Conservation (phyloP, 2,888 invertebrate species). For the Hartigia nigra region DNA sequence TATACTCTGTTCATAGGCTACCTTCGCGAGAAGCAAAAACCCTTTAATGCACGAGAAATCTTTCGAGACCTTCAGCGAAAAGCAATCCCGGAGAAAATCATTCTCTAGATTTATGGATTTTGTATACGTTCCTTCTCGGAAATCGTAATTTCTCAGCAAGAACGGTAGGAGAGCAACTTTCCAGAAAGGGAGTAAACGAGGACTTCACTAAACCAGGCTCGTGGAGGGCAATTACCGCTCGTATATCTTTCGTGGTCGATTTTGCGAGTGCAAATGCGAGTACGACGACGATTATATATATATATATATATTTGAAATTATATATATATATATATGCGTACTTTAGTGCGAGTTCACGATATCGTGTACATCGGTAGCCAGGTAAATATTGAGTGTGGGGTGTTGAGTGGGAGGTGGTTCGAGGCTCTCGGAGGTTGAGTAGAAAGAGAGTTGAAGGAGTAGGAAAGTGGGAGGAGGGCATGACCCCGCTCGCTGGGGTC, state of each 20-base stretch:
- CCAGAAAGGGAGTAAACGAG: not conserved
- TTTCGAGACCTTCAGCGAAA: not conserved
- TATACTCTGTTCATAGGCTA: not conserved
- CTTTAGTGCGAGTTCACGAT: conserved; percentile 39
- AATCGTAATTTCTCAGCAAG: not conserved
- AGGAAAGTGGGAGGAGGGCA: conserved; percentile 51
- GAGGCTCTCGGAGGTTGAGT: conserved; percentile 17
- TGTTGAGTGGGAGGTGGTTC: conserved; percentile 18
- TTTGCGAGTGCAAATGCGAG: not conserved
- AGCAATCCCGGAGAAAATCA: not conserved
- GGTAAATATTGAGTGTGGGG: conserved; percentile 31
- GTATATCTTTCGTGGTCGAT: not conserved
- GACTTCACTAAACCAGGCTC: not conserved
- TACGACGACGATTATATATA: not conserved
- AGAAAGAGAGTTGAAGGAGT: conserved; percentile 25
- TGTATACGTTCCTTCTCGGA: not conserved
- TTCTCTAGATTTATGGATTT: not conserved
- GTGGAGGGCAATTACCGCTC: not conserved
- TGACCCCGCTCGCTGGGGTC: conserved; percentile 59
- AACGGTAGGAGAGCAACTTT: not conserved
- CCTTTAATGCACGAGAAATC: not conserved
- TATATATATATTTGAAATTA: no score
- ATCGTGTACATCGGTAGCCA: conserved; percentile 44
- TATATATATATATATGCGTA: not conserved
- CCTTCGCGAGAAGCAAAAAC: not conserved